phyloP scores from a whole-genome alignment of 30 jellyfish, hydroid and myxozoan genomes.

The Aurelia aurita region DNA sequence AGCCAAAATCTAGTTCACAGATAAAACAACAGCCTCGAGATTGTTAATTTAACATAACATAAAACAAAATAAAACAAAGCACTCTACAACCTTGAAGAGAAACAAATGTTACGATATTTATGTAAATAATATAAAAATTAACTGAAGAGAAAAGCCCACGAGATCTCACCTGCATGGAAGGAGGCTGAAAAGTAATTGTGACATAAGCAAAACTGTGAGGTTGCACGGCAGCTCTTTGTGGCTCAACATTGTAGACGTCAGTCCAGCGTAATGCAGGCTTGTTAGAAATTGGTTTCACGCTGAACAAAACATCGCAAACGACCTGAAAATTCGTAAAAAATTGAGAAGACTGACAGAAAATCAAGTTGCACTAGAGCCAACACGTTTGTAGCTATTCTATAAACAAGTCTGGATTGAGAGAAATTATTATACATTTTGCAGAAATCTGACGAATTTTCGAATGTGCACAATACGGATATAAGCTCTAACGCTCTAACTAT shows the following conservation, averaged over 20 bases:
- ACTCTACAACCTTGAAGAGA: too few relatives aligned
- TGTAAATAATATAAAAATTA: too few relatives aligned
- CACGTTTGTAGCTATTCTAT: not conserved
- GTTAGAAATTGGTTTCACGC: constrained; percentile 81
- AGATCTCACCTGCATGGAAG: constrained; percentile 89
- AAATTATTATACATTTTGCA: too few relatives aligned
- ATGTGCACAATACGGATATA: too few relatives aligned
- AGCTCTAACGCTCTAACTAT: too few relatives aligned
- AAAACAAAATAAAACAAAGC: too few relatives aligned
- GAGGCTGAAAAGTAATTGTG: constrained; percentile 88
- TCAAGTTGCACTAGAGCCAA: not conserved
- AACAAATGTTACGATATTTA: too few relatives aligned
- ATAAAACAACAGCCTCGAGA: too few relatives aligned
- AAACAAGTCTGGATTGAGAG: not conserved
- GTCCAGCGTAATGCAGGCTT: constrained; percentile 79
- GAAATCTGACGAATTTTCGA: too few relatives aligned
- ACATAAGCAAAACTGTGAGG: constrained; percentile 83
- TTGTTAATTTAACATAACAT: too few relatives aligned
- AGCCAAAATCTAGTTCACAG: too few relatives aligned
- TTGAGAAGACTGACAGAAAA: not conserved
- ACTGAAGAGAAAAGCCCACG: not conserved
- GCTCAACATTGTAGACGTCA: constrained; percentile 86
- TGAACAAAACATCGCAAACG: constrained; percentile 90
- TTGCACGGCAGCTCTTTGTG: constrained; percentile 86
- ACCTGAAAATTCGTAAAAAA: constrained; percentile 49